A percentile compares a stretch with the other conserved stretches of the same genome.
These are phyloP conservation scores for Copidosoma aretas DNA, from an alignment of 2,888 invertebrate genomes.

Conservation along the genomic window DNA sequence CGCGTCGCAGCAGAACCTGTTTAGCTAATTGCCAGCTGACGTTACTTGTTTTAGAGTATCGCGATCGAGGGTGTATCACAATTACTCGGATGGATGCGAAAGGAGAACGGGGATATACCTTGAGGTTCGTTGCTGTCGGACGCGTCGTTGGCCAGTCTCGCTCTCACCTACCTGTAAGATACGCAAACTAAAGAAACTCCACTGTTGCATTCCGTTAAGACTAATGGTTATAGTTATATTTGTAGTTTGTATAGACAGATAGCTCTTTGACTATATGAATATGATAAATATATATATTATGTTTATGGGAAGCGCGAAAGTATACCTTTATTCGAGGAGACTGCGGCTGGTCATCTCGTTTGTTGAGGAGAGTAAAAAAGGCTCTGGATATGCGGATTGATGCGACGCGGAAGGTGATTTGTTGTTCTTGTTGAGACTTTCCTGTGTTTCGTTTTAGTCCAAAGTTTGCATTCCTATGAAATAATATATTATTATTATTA, in stretches of 20 bases:
- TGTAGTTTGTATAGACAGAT: slow-evolving; percentile 13
- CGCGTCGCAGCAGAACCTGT: slow-evolving; percentile 79
- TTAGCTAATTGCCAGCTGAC: slow-evolving; percentile 61
- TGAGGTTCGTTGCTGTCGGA: slow-evolving; percentile 10
- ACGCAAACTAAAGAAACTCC: slow-evolving; percentile 29
- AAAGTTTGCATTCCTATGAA: slow-evolving; percentile 8
- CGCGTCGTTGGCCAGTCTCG: slow-evolving; percentile 30
- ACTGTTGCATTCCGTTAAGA: slow-evolving; percentile 37
- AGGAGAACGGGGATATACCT: slow-evolving; percentile 9
- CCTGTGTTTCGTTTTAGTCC: slow-evolving; percentile 16
- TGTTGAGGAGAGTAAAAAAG: not conserved
- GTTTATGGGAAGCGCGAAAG: too few relatives aligned
- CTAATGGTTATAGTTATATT: slow-evolving; percentile 23
- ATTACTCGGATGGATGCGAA: slow-evolving; percentile 19
- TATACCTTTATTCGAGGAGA: too few relatives aligned
- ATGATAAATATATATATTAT: too few relatives aligned
- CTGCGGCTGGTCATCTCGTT: too few relatives aligned
- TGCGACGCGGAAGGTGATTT: not conserved
- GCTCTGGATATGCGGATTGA: slow-evolving; percentile 8
- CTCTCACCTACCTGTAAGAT: slow-evolving; percentile 42
- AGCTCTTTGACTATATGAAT: slow-evolving; percentile 23
- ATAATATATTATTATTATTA: not conserved
- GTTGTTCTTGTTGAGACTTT: not conserved
- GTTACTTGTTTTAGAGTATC: slow-evolving; percentile 45
- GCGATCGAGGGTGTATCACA: slow-evolving; percentile 26